Evolutionary conservation across 2,888 invertebrate genomes (phyloP).

Genomic region (Stenichneumon culpator): DNA sequence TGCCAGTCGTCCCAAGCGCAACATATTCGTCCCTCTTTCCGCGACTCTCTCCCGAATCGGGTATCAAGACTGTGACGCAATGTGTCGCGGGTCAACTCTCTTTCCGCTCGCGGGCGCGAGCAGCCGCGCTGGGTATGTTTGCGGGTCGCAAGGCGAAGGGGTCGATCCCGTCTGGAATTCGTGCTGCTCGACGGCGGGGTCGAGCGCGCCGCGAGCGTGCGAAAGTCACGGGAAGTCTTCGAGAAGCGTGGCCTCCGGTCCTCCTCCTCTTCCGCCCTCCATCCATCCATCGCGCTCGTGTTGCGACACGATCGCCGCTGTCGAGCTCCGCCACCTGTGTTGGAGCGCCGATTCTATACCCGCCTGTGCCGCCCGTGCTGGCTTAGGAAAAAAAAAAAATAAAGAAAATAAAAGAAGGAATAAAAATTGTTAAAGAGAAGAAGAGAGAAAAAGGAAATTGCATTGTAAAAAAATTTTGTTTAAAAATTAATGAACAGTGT

Average conservation of each 20-base stretch:
- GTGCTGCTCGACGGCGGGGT: conserved; percentile 63
- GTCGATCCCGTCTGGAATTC: conserved; percentile 69
- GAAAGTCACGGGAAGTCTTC: conserved; percentile 62
- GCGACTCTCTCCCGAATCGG: neutral
- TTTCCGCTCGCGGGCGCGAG: neutral
- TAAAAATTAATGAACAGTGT: no score
- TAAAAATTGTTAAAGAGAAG: neutral
- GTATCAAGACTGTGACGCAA: neutral
- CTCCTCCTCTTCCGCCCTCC: neutral
- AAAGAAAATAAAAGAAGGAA: no score
- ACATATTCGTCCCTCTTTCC: neutral
- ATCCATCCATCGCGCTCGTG: neutral
- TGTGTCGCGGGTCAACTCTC: neutral
- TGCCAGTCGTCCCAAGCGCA: neutral
- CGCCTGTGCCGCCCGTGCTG: neutral
- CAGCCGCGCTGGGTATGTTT: conserved; percentile 23
- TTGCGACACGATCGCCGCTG: neutral
- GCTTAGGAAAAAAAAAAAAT: neutral
- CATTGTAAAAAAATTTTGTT: no score
- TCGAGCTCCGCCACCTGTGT: neutral
- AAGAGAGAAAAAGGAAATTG: neutral
- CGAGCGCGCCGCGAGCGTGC: conserved; percentile 66
- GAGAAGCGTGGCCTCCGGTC: conserved; percentile 47
- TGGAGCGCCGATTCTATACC: neutral
- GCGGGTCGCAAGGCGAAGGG: conserved; percentile 36